Conservation (phyloP, 2,888 invertebrate genomes). For the Metallyticus violacea region DNA sequence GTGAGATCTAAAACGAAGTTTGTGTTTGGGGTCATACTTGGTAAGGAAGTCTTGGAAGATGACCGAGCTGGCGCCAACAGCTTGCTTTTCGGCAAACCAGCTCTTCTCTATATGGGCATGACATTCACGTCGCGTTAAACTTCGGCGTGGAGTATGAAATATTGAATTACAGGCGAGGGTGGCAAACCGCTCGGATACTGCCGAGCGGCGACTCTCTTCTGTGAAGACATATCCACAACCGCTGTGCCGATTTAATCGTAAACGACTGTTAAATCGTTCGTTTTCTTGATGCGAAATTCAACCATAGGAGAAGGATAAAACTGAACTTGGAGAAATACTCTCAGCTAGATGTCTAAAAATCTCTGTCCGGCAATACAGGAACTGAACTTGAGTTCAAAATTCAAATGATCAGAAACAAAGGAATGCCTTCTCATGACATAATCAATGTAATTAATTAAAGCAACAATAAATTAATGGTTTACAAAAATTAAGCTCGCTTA, state of each 20-base stretch:
- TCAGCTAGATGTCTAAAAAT: no score
- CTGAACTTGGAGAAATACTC: no score
- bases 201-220: neutral
- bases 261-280: no score
- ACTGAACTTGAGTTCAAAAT: no score
- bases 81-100: neutral
- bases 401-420: no score
- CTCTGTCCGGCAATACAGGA: no score
- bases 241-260: neutral
- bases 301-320: no score
- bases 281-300: no score
- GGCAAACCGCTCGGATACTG: neutral
- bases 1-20: neutral
- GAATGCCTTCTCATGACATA: no score
- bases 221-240: neutral
- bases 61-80: neutral
- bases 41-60: neutral
- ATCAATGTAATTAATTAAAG: no score
- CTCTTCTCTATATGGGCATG: neutral
- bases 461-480: no score
- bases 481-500: no score
- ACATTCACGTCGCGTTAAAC: neutral
- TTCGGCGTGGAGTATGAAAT: neutral
- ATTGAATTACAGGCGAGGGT: neutral
- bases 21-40: neutral